A percentile compares a stretch with the other conserved stretches of the same genome.
These are phyloP conservation scores for Clinocottus analis DNA, from an alignment of 2,113 vertebrate genomes.

Conservation along the genomic window DNA sequence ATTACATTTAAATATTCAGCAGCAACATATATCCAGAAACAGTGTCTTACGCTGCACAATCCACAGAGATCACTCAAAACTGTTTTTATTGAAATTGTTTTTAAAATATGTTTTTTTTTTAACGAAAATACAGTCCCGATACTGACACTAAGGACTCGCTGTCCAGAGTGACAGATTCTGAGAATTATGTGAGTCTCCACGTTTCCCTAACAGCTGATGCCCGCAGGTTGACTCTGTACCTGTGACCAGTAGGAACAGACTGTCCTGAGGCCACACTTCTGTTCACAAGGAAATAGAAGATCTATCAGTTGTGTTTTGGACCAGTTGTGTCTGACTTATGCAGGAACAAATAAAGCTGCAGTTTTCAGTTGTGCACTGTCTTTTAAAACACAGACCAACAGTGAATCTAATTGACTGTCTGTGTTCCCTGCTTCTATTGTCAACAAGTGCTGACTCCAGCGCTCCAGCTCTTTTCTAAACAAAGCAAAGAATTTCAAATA, in stretches of 20 bases:
- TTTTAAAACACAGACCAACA: no score
- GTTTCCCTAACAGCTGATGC: not conserved
- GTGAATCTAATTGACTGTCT: no score
- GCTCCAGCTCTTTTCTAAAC: no score
- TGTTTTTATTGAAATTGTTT: not conserved
- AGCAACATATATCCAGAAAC: slow-evolving; percentile 10
- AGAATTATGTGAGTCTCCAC: not conserved
- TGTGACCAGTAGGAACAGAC: not conserved
- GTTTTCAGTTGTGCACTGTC: no score
- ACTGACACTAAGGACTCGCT: not conserved
- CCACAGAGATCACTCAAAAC: not conserved
- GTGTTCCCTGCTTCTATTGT: no score
- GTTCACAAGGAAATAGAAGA: no score
- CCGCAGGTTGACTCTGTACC: not conserved
- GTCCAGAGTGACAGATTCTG: not conserved
- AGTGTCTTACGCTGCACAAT: slow-evolving; percentile 12
- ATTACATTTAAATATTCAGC: slow-evolving; percentile 13
- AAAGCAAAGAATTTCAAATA: no score
- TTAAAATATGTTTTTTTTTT: not conserved
- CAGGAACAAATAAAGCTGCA: no score
- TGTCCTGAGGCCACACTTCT: not conserved
- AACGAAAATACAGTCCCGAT: not conserved
- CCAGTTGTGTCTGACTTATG: no score
- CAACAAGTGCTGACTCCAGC: no score
- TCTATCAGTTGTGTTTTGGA: no score